Evolutionary conservation across 1,140 invertebrate genomes (phyloP).

Genomic region (Carcinoscorpius rotundicauda): DNA sequence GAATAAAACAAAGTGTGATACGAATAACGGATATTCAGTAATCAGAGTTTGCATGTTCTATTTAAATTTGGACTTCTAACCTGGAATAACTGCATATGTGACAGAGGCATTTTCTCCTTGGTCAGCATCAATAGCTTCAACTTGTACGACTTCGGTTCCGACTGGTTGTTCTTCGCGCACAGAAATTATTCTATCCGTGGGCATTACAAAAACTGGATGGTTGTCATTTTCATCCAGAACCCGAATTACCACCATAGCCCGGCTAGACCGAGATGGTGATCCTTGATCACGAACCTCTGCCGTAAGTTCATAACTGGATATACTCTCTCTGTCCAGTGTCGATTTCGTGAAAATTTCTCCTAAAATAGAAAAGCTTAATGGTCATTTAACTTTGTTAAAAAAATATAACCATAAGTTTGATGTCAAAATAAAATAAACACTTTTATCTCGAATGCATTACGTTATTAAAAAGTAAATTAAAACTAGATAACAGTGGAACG

Average conservation of each 20-base stretch:
- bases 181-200: conserved; percentile 57
- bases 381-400: not conserved
- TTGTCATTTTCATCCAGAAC: conserved; percentile 89
- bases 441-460: too few species aligned
- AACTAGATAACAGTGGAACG: too few species aligned
- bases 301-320: conserved; percentile 59
- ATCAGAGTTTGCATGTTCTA: too few species aligned
- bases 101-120: too few species aligned
- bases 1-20: too few species aligned
- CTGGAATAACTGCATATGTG: too few species aligned
- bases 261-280: conserved; percentile 36
- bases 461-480: too few species aligned
- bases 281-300: conserved; percentile 37
- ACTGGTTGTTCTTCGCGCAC: conserved; percentile 56
- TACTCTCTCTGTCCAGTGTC: conserved; percentile 67
- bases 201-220: conserved; percentile 54
- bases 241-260: conserved; percentile 55
- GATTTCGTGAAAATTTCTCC: conserved; percentile 70
- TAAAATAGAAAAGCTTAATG: conserved; percentile 26
- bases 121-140: not conserved
- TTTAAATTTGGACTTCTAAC: too few species aligned
- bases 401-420: not conserved
- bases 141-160: conserved; percentile 43
- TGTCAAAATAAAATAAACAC: too few species aligned
- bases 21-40: not conserved